Evolutionary conservation across 92 coral and sea anemone genomes (phyloP), one percentile per base, ranked within the genome.

Genomic region (Hydrozoanthus gracilis): DNA sequence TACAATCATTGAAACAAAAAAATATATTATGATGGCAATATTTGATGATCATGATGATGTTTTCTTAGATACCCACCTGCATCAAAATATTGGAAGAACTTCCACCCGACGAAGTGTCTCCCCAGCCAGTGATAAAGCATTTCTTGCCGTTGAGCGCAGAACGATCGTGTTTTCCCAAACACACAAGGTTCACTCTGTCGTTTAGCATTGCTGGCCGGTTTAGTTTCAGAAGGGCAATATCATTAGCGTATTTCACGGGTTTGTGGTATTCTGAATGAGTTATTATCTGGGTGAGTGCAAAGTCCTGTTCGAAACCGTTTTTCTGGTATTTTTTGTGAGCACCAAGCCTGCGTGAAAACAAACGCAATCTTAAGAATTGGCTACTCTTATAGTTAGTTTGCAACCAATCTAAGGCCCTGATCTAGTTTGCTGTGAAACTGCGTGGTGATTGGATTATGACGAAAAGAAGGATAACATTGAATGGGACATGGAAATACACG

Each of bases 21-120:
- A 62, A 56, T 9, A 56, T 9, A 12, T 6, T 6, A 18, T 7
- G 5, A 65, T 39, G 27, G 39, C 5, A 2, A 27, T 27, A 27
- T 27, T 27, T 27, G 39, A 27, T 27, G 39, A 27, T 27, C 39
- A 27, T 27, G 39, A 27, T 27, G 39, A 27, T 27, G 39, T 27
- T 27, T 27, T 27, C 39, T 27, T 27, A 27, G 39, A 27, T 39
- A 65, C 70, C n/a, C 70, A 65, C 70, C 70, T 65, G 70, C 70
- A 65, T 65, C 5, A 65, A 39, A 7, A 39, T 65, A 39, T n/a
- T 13, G 8, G 70, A 18, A n/a, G 70, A 65, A n/a, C 70, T 65
- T 65, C 70, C 70, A 39, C 70, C 70, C n/a, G 70, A 65, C 27
- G 70, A 65, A 6, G 70, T 65, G n/a, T 18, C 27, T 65, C 70